phyloP scores from a whole-genome alignment of 1,140 invertebrate genomes.

The Bemisia tabaci region DNA sequence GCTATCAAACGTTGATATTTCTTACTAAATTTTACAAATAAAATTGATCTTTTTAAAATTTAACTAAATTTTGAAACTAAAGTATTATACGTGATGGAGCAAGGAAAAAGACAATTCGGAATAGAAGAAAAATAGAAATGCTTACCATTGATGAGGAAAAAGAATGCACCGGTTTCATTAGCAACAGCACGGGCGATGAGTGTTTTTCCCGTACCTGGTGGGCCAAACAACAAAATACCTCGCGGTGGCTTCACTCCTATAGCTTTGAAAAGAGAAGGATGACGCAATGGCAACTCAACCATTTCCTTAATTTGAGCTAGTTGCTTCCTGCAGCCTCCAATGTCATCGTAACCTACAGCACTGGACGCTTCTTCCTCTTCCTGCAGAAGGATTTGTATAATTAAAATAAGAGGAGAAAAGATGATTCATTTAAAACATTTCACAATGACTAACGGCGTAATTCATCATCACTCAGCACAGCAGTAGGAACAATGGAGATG shows the following conservation, averaged over 20 bases:
- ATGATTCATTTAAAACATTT: background rate
- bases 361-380: conserved; percentile 97
- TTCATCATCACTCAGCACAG: too few relatives aligned
- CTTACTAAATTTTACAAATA: too few relatives aligned
- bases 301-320: conserved; percentile 99
- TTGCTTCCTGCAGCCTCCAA: conserved; percentile 97
- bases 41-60: too few relatives aligned
- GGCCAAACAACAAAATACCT: conserved; percentile 93
- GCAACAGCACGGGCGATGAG: conserved; percentile 97
- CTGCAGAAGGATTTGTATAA: conserved; percentile 31
- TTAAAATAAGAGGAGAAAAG: conserved; percentile 9
- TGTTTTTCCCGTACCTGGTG: conserved; percentile 94
- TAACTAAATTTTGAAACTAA: too few relatives aligned
- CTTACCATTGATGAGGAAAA: conserved; percentile 93
- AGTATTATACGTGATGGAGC: too few relatives aligned
- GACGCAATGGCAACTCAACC: conserved; percentile 95
- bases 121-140: conserved; percentile 15
- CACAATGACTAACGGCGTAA: too few relatives aligned
- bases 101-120: too few relatives aligned
- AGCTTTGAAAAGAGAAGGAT: conserved; percentile 96
- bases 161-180: conserved; percentile 99
- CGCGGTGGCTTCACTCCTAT: conserved; percentile 92
- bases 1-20: too few relatives aligned
- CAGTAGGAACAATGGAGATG: too few relatives aligned
- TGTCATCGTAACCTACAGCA: conserved; percentile 98